These are phyloP conservation scores for Andrena praecox DNA, from an alignment of 2,888 invertebrate species.

Conservation along the genomic window DNA sequence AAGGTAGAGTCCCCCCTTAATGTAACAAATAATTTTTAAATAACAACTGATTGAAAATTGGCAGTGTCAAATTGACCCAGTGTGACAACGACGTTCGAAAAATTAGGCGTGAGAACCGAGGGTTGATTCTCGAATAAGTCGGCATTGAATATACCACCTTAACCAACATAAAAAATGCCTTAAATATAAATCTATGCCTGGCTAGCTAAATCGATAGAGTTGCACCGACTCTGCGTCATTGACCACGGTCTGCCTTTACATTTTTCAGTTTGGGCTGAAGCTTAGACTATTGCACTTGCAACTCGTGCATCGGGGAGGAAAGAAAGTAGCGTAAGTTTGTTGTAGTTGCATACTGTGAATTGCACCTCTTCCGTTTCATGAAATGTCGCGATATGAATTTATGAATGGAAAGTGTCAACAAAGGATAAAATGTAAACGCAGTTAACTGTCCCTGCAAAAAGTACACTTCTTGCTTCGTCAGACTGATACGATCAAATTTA, in stretches of 20 bases:
- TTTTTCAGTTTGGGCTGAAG: not conserved
- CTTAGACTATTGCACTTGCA: not conserved
- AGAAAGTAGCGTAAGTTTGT: not conserved
- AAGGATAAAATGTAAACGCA: too few relatives aligned
- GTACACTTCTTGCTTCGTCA: too few relatives aligned
- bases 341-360: not conserved
- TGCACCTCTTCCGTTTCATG: not conserved
- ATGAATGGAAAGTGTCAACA: not conserved
- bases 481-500: too few relatives aligned
- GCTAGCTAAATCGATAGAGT: not conserved
- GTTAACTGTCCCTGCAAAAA: too few relatives aligned
- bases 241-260: not conserved
- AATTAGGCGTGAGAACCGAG: too few relatives aligned
- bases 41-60: too few relatives aligned
- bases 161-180: not conserved
- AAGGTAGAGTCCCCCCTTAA: too few relatives aligned
- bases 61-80: too few relatives aligned
- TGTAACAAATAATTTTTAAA: too few relatives aligned
- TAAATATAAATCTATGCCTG: not conserved
- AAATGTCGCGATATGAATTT: not conserved
- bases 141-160: not conserved
- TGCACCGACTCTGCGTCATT: not conserved
- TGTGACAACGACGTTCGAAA: too few relatives aligned
- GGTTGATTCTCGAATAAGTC: not conserved
- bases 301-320: not conserved